phyloP scores from a whole-genome alignment of 2,888 invertebrate genomes.

The Allolobophora icterica region DNA sequence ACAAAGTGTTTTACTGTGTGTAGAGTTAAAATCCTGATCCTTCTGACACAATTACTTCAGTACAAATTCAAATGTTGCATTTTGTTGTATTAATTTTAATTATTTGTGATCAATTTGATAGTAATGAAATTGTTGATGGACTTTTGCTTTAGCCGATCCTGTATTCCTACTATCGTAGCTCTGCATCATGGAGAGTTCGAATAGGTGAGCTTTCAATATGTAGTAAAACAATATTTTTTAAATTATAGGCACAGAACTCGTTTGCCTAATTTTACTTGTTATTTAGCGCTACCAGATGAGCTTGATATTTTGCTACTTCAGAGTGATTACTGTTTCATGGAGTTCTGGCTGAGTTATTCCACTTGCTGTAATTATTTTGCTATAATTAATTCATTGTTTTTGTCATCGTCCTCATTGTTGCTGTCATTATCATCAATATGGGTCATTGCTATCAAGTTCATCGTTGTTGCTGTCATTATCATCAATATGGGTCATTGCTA shows the following conservation, averaged over 20 bases:
- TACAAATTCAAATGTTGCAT: no score
- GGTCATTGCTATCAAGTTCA: neutral
- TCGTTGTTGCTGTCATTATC: neutral
- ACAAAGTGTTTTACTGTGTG: no score
- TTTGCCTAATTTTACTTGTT: neutral
- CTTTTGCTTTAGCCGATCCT: conserved; percentile 56
- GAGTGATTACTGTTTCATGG: neutral
- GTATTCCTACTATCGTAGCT: conserved; percentile 64
- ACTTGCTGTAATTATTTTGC: no score
- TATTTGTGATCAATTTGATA: neutral
- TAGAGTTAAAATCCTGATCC: no score
- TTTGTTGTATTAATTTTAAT: neutral
- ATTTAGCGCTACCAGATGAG: neutral
- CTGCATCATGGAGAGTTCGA: conserved; percentile 63
- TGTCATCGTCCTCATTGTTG: neutral
- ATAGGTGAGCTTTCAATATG: conserved; percentile 54
- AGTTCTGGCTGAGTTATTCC: neutral
- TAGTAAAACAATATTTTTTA: neutral
- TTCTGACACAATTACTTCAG: no score
- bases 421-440: neutral
- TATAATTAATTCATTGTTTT: neutral
- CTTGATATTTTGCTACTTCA: neutral
- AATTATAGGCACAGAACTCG: neutral
- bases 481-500: neutral
- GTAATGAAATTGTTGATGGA: neutral